These are phyloP conservation scores for Diuraphis noxia DNA, from an alignment of 1,140 invertebrate species.

Conservation along the genomic window DNA sequence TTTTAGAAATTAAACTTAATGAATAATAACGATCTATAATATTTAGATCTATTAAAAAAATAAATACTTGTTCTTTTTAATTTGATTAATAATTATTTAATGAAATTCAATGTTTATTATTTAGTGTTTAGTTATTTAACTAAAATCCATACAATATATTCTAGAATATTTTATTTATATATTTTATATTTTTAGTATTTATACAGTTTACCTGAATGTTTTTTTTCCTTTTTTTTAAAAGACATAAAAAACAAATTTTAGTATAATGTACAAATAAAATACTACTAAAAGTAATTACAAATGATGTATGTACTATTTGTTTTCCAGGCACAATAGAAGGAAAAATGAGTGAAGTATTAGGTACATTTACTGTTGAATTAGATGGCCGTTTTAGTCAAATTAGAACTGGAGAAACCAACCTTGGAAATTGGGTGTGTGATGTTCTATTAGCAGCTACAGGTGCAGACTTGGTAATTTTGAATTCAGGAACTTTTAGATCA, in stretches of 20 bases:
- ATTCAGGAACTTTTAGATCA: slow-evolving; percentile 84
- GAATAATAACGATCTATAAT: too few relatives aligned
- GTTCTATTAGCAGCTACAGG: slow-evolving; percentile 81
- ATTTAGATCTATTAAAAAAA: too few relatives aligned
- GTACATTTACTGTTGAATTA: slow-evolving; percentile 77
- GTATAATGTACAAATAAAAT: background rate
- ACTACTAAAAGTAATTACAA: background rate
- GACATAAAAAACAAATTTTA: background rate
- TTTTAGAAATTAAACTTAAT: too few relatives aligned
- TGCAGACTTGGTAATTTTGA: slow-evolving; percentile 81
- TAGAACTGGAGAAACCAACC: slow-evolving; percentile 81
- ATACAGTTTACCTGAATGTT: background rate
- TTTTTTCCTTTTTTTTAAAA: background rate
- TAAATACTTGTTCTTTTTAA: too few relatives aligned
- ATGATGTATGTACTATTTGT: slow-evolving; percentile 36
- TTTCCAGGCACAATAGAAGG: slow-evolving; percentile 73
- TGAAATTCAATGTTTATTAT: too few relatives aligned
- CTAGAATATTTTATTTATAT: too few relatives aligned
- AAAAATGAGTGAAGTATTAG: slow-evolving; percentile 81
- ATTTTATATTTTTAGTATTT: background rate
- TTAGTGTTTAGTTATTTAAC: too few relatives aligned
- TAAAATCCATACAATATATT: too few relatives aligned
- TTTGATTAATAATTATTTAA: too few relatives aligned
- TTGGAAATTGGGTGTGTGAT: slow-evolving; percentile 87
- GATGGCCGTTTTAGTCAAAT: slow-evolving; percentile 81